Conservation (phyloP, 2,113 vertebrate species). For the Indri indri region DNA sequence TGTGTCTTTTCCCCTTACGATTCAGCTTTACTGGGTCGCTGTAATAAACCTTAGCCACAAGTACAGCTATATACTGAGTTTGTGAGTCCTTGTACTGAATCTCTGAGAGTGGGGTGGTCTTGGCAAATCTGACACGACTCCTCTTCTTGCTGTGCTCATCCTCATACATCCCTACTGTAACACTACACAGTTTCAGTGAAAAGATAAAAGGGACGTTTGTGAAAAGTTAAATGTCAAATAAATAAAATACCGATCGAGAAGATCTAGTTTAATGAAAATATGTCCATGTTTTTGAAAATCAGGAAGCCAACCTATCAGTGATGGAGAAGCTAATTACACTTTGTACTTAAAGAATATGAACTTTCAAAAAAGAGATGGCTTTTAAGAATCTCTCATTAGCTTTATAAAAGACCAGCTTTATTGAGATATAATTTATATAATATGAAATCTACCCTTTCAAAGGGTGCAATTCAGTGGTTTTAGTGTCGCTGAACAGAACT, state of each 20-base stretch:
- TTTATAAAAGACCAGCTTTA: neutral
- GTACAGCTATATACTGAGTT: neutral
- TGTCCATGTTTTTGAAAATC: neutral
- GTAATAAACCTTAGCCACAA: neutral
- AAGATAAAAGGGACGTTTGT: neutral
- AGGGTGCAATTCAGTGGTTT: neutral
- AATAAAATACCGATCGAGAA: neutral
- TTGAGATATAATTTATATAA: neutral
- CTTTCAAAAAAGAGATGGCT: neutral
- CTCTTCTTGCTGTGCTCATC: neutral
- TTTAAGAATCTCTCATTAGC: neutral
- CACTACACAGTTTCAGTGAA: neutral
- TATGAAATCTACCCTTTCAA: neutral
- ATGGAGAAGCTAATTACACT: neutral
- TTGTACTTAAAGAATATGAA: neutral
- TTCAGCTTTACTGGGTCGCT: neutral
- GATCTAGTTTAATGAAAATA: neutral
- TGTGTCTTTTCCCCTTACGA: neutral
- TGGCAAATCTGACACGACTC: neutral
- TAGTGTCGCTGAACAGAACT: neutral
- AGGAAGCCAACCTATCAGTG: neutral
- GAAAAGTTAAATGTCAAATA: neutral
- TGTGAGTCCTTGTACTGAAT: neutral
- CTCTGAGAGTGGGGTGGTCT: neutral
- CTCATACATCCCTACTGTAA: neutral